These are phyloP conservation scores for Engystomops pustulosus DNA, from an alignment of 2,113 vertebrate genomes.

Conservation along the genomic window DNA sequence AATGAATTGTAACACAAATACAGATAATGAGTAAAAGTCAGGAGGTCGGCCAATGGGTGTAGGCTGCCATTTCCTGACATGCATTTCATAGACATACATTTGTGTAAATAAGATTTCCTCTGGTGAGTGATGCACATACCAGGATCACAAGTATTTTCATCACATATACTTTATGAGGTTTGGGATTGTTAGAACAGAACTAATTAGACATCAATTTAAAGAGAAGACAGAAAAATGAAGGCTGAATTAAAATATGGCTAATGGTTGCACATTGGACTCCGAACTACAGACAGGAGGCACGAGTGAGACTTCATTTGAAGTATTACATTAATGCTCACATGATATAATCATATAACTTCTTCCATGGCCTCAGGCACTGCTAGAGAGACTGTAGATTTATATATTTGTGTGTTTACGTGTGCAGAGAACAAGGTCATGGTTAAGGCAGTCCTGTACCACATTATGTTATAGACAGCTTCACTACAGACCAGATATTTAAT, in stretches of 20 bases:
- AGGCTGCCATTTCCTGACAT: conserved; percentile 8
- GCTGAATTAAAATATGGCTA: neutral
- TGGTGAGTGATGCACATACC: neutral
- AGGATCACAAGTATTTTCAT: neutral
- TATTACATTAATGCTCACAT: no score
- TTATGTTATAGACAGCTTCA: no score
- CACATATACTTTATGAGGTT: neutral
- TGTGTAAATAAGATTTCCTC: conserved; percentile 7
- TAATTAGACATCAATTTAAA: no score
- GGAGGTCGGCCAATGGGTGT: neutral
- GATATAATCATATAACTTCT: neutral
- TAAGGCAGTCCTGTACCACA: neutral
- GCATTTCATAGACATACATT: neutral
- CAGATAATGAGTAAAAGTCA: neutral
- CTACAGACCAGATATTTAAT: no score
- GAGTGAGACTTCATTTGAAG: no score
- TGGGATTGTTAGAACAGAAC: no score
- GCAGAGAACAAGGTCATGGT: neutral
- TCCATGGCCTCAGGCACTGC: neutral
- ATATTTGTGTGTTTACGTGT: neutral
- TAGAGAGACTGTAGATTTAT: neutral
- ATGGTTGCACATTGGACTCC: no score
- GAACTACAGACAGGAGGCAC: no score
- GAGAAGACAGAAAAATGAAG: no score
- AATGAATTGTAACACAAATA: neutral